phyloP scores from a whole-genome alignment of 2,797 vertebrate genomes.

The Morus bassanus region DNA sequence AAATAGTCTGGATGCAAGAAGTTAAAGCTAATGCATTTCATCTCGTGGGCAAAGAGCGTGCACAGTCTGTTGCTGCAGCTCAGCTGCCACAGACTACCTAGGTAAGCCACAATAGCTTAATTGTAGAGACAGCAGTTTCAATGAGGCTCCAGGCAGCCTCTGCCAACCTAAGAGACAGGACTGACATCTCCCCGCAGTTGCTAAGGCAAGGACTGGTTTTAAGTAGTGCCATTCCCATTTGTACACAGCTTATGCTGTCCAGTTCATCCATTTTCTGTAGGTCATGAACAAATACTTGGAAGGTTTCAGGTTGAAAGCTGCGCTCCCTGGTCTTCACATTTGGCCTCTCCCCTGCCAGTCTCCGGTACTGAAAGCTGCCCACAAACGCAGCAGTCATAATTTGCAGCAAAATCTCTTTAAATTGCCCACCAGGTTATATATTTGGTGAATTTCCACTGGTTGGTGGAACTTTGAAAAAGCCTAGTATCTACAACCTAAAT shows the following conservation, averaged over 20 bases:
- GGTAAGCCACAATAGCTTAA: neutral
- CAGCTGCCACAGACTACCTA: neutral
- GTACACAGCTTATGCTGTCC: neutral
- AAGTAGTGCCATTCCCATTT: neutral
- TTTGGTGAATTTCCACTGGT: neutral
- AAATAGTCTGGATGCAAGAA: neutral
- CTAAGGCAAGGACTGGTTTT: neutral
- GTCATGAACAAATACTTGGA: neutral
- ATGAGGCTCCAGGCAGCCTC: neutral
- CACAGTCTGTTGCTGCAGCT: neutral
- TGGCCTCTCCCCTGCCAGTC: neutral
- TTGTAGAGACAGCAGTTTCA: neutral
- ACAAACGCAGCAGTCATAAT: neutral
- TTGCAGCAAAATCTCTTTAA: neutral
- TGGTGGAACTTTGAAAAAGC: neutral
- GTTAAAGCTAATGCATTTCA: neutral
- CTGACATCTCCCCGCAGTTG: neutral
- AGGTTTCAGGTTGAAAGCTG: neutral
- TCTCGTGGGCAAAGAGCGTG: neutral
- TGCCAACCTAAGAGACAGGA: neutral
- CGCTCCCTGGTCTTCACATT: fast-evolving
- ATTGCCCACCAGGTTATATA: neutral
- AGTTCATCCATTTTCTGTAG: neutral
- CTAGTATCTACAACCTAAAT: neutral
- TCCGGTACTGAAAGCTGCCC: neutral